These are phyloP conservation scores for Dreissena polymorpha DNA, from an alignment of 1,140 invertebrate genomes.

Conservation along the genomic window DNA sequence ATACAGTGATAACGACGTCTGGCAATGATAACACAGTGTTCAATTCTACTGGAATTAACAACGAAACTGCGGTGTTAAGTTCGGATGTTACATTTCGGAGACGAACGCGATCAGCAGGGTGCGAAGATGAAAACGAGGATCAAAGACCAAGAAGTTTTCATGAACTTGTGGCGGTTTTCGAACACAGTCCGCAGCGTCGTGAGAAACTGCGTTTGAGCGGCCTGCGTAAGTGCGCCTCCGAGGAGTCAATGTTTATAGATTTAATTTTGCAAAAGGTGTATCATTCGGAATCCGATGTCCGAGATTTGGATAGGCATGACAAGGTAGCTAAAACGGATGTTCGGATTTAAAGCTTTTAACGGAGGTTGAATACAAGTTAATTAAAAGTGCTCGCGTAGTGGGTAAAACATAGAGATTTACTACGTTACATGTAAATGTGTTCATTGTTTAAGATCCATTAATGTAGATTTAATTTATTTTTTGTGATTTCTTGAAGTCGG, in stretches of 20 bases:
- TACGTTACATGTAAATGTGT: too few relatives aligned
- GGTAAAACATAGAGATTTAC: too few relatives aligned
- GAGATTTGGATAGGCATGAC: neutral
- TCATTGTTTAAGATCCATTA: too few relatives aligned
- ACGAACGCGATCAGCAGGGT: conserved; percentile 33
- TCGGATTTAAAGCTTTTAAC: too few relatives aligned
- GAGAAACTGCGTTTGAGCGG: conserved; percentile 54
- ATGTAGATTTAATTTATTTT: too few relatives aligned
- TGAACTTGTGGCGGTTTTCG: conserved; percentile 71
- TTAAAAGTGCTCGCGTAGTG: too few relatives aligned
- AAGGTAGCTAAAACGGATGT: too few relatives aligned
- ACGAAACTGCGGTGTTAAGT: neutral
- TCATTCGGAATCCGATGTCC: conserved; percentile 68
- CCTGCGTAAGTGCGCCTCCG: conserved; percentile 70
- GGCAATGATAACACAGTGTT: neutral
- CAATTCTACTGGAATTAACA: neutral
- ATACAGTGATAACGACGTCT: neutral
- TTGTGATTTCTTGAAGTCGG: too few relatives aligned
- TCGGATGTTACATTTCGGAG: neutral
- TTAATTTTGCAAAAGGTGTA: conserved; percentile 62
- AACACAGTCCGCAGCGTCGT: conserved; percentile 59
- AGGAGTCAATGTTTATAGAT: conserved; percentile 63
- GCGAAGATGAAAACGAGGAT: conserved; percentile 28
- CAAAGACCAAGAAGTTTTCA: conserved; percentile 74
- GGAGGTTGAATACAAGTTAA: too few relatives aligned